Evolutionary conservation across 1,140 invertebrate genomes (phyloP).

Genomic region (Cotesia vestalis): DNA sequence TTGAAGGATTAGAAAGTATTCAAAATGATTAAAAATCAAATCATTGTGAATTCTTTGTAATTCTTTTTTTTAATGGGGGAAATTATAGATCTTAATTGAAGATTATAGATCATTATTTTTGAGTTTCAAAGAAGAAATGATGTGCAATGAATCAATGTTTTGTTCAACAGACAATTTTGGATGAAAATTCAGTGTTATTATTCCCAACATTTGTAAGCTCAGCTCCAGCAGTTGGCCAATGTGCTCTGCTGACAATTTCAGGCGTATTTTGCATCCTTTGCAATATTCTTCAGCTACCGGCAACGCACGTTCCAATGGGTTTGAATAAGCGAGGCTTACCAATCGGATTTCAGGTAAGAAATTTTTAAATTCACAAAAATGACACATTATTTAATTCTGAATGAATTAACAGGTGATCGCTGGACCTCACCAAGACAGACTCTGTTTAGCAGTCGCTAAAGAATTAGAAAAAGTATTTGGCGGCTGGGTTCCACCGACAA

Average conservation of each 20-base stretch:
- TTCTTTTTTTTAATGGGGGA: no score
- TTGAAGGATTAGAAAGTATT: no score
- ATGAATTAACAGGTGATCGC: conserved; percentile 67
- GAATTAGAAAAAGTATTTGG: conserved; percentile 82
- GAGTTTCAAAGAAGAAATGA: no score
- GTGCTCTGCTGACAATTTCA: conserved; percentile 68
- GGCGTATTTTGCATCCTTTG: conserved; percentile 77
- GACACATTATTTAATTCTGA: neutral
- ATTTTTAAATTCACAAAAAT: neutral
- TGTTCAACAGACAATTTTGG: conserved; percentile 64
- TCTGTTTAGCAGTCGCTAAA: conserved; percentile 78
- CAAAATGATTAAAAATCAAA: no score
- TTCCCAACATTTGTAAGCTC: conserved; percentile 75
- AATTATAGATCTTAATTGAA: no score
- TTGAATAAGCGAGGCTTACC: conserved; percentile 74
- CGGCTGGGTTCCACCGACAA: conserved; percentile 72
- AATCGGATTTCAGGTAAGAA: conserved; percentile 74
- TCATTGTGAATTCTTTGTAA: no score
- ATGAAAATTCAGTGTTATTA: conserved; percentile 77
- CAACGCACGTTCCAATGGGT: conserved; percentile 79
- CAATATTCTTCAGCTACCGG: conserved; percentile 80
- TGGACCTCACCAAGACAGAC: conserved; percentile 73
- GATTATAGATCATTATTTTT: no score
- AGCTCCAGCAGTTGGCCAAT: conserved; percentile 73
- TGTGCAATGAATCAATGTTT: conserved; percentile 11